Conservation (phyloP, 2,888 invertebrate species). For the Artemia sp. region DNA sequence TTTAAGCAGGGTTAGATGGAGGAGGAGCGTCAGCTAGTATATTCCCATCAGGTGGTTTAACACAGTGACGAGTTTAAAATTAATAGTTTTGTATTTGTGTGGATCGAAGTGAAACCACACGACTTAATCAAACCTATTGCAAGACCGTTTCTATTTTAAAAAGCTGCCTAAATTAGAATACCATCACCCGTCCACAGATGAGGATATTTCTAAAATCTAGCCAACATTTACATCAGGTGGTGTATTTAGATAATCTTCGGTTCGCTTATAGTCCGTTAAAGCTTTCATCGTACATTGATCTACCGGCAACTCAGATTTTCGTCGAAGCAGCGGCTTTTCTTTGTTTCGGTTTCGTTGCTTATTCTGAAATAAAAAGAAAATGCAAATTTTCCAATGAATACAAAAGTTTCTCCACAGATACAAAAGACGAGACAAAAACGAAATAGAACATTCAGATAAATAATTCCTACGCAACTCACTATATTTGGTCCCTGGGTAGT, state of each 20-base stretch:
- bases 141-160: too few relatives aligned
- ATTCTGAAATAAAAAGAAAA: constrained; percentile 30
- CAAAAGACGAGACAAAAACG: background rate
- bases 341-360: constrained; percentile 48
- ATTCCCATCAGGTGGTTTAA: too few relatives aligned
- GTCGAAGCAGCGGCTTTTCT: constrained; percentile 72
- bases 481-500: background rate
- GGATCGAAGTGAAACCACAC: too few relatives aligned
- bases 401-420: background rate
- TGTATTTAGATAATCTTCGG: constrained; percentile 71
- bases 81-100: too few relatives aligned
- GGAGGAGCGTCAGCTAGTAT: too few relatives aligned
- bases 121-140: too few relatives aligned
- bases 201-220: constrained; percentile 35
- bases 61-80: too few relatives aligned
- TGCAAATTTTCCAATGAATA: background rate
- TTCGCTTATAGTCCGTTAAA: constrained; percentile 75
- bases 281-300: constrained; percentile 80
- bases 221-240: constrained; percentile 72
- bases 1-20: too few relatives aligned
- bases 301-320: constrained; percentile 87
- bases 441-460: background rate
- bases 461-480: background rate
- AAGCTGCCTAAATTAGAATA: too few relatives aligned
- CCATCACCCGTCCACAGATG: too few relatives aligned